Evolutionary conservation across 2,888 invertebrate species (phyloP).

Genomic region (Euphydryas editha): DNA sequence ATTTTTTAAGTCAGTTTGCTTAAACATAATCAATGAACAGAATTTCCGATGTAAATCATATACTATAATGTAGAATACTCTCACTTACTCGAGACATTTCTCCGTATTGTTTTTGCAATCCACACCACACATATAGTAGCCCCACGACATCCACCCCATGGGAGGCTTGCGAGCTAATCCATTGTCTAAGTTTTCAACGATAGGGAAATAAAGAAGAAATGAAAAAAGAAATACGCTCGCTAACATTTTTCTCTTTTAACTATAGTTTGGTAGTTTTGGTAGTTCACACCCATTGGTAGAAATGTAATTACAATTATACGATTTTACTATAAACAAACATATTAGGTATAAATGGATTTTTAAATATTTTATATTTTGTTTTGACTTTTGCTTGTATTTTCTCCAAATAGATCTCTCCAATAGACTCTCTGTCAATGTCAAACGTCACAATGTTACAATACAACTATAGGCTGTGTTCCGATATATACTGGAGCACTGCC

Average conservation of each 20-base stretch:
- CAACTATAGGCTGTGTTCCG: too few relatives aligned
- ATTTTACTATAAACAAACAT: neutral
- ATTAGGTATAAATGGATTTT: neutral
- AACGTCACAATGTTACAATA: too few relatives aligned
- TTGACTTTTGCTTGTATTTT: neutral
- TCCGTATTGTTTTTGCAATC: slow-evolving; percentile 84
- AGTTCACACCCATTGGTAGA: neutral
- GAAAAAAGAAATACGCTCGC: slow-evolving; percentile 36
- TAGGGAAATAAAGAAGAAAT: slow-evolving; percentile 45
- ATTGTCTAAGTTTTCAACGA: slow-evolving; percentile 79
- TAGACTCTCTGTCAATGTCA: slow-evolving; percentile 1
- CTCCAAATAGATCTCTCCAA: too few relatives aligned
- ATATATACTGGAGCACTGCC: too few relatives aligned
- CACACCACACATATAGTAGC: slow-evolving; percentile 85
- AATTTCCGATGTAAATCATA: neutral
- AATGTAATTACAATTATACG: neutral
- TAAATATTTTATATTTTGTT: slow-evolving; percentile 12
- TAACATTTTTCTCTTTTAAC: slow-evolving; percentile 19
- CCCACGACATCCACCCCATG: slow-evolving; percentile 91
- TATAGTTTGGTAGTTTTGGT: too few relatives aligned
- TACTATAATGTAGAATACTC: neutral
- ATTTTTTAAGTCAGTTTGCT: too few relatives aligned
- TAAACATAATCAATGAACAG: too few relatives aligned
- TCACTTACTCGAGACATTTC: slow-evolving; percentile 85
- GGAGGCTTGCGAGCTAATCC: slow-evolving; percentile 87